These are phyloP conservation scores for Drosophila auraria DNA, from an alignment of 1,140 invertebrate genomes.

Conservation along the genomic window DNA sequence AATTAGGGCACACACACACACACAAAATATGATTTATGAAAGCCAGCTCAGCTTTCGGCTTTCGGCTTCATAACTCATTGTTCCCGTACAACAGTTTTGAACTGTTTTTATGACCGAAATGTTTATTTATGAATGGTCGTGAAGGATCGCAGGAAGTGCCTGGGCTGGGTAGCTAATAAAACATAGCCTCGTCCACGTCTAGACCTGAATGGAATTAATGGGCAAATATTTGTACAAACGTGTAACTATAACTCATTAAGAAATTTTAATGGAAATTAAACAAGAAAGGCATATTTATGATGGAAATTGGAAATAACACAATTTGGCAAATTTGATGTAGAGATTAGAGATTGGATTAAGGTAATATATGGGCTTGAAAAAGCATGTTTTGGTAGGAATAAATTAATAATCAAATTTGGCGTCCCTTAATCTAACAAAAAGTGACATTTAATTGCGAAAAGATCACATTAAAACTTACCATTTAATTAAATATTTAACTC, in stretches of 20 bases:
- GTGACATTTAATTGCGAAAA: not conserved
- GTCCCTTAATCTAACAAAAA: too few species aligned
- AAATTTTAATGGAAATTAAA: conserved; percentile 9
- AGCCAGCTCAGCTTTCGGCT: conserved; percentile 20
- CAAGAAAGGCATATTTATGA: not conserved
- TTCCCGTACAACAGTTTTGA: conserved; percentile 4
- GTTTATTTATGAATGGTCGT: conserved; percentile 38
- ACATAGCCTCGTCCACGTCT: conserved; percentile 14
- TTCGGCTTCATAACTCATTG: conserved; percentile 29
- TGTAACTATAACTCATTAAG: conserved; percentile 2
- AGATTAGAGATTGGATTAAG: not conserved
- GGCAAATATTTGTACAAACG: conserved; percentile 3
- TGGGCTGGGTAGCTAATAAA: conserved; percentile 4
- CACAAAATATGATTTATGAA: conserved; percentile 67
- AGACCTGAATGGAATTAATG: conserved; percentile 29
- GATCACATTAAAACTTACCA: not conserved
- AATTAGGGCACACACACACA: conserved; percentile 54
- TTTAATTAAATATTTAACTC: too few species aligned
- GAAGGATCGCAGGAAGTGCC: not conserved
- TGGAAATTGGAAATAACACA: not conserved
- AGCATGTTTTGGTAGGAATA: not conserved
- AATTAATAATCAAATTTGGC: too few species aligned
- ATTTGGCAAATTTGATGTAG: not conserved
- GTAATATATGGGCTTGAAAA: not conserved
- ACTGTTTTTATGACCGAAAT: conserved; percentile 33